Base-by-base conservation (phyloP, 2,888 invertebrate genomes). In the Synanthedon vespiformis region DNA sequence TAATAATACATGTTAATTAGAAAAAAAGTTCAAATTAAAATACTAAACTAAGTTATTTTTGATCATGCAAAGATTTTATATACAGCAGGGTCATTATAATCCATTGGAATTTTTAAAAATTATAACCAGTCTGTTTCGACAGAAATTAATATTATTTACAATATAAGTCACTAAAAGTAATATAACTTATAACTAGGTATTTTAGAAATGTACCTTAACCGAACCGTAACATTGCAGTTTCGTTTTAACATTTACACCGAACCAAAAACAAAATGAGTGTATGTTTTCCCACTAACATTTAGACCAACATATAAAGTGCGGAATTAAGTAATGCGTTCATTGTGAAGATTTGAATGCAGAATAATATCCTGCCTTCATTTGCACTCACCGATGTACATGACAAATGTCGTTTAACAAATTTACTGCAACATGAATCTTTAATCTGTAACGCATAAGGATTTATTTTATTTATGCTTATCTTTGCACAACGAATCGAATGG, bases 311-410 rank as follows among this genome's bases (percentile, higher is more conserved):
- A 27, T 44, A 16, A 40, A 10, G 40, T 44, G 6, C 16, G 27
- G 34, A 3, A 12, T 48, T 16, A 34, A 34, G 34, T 34, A 8
- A 34, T 34, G 34, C 34, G 34, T 34, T 34, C 34, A 34, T 10
- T 34, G 34, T 34, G 10, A 34, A 34, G 34, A 34, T 10, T 34
- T 34, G 8, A 34, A 34, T 1, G 34, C 34, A 34, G 8, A 34
- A 34, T 34, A 34, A 34, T 34, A 34, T 44, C 11, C 44, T 48
- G 48, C 14, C 18, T 22, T 18, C 61, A 68, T 74, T 72, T 70
- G 73, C 74, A 81, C 86, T 86, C 80, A 85, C 86, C 84, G 80
- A 68, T 72, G 77, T 69, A 76, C 79, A 78, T 63, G 76, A 64
- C 53, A 77, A 66, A 68, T 77, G 75, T 56, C 77, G 72, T 68